phyloP scores from a whole-genome alignment of 1,140 invertebrate species.

The Sweltsa coloradensis region DNA sequence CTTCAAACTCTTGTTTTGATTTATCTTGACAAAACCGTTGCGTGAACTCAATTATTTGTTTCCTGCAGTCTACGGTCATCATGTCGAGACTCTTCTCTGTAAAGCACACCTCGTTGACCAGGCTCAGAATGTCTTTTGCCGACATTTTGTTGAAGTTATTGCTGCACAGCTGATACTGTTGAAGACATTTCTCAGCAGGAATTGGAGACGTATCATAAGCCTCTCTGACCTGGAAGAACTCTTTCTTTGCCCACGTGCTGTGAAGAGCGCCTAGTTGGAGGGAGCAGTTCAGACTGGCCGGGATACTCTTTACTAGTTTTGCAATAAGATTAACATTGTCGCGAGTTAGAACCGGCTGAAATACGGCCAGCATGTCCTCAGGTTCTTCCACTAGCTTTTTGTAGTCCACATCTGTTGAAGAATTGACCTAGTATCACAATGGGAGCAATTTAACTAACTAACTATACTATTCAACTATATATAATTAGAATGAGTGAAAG shows the following conservation, averaged over 20 bases:
- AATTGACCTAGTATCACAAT: background rate
- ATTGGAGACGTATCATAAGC: background rate
- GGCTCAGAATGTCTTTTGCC: background rate
- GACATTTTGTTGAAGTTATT: slow-evolving; percentile 7
- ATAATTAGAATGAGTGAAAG: no score
- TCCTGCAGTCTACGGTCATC: slow-evolving; percentile 2
- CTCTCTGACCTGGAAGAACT: slow-evolving; percentile 8
- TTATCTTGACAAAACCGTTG: background rate
- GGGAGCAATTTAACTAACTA: no score
- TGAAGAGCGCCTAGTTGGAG: slow-evolving; percentile 6
- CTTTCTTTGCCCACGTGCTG: slow-evolving; percentile 8
- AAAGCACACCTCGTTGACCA: slow-evolving; percentile 5
- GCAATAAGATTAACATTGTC: slow-evolving; percentile 11
- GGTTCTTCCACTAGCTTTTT: slow-evolving; percentile 6
- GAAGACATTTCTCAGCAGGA: background rate
- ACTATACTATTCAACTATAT: no score
- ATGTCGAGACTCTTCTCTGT: background rate
- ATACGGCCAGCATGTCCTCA: slow-evolving; percentile 4
- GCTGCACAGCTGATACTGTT: background rate
- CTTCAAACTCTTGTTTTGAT: background rate
- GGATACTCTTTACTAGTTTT: slow-evolving; percentile 14
- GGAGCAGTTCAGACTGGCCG: background rate
- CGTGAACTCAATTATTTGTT: background rate
- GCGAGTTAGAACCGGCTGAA: slow-evolving; percentile 8
- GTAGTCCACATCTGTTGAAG: slow-evolving; percentile 14